A percentile compares a stretch with the other conserved stretches of the same genome.
These are phyloP conservation scores for Poeciliopsis gracilis DNA, from an alignment of 2,797 vertebrate genomes.

Conservation along the genomic window DNA sequence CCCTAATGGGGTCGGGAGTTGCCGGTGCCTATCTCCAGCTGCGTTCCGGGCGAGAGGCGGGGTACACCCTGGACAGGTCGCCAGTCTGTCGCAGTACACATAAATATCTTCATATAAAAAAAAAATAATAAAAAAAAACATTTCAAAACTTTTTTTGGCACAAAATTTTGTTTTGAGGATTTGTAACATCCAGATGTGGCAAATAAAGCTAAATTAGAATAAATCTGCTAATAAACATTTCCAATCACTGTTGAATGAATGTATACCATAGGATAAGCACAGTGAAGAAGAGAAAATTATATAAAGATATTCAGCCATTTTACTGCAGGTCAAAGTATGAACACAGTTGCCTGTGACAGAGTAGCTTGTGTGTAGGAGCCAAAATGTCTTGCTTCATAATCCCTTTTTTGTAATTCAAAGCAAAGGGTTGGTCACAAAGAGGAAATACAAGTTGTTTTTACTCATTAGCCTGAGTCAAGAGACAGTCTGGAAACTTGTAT, in stretches of 20 bases:
- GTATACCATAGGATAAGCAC: not conserved
- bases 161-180: not conserved
- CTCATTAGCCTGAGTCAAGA: conserved; percentile 8
- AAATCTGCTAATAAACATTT: not conserved
- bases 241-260: not conserved
- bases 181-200: not conserved
- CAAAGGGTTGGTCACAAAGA: conserved; percentile 4
- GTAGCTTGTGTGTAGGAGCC: conserved; percentile 19
- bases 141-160: not conserved
- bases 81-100: too few species aligned
- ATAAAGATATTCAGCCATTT: not conserved
- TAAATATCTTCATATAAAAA: too few species aligned
- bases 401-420: conserved; percentile 30
- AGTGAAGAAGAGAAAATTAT: not conserved
- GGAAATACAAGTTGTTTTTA: conserved; percentile 2
- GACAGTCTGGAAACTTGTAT: not conserved
- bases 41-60: too few species aligned
- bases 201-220: not conserved
- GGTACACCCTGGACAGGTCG: too few species aligned
- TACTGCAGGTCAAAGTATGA: not conserved
- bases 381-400: conserved; percentile 43
- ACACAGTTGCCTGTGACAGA: not conserved
- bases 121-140: not conserved
- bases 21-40: too few species aligned
- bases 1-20: too few species aligned